Base-by-base conservation (phyloP, 2,113 vertebrate species). In the Mastomys natalensis region DNA sequence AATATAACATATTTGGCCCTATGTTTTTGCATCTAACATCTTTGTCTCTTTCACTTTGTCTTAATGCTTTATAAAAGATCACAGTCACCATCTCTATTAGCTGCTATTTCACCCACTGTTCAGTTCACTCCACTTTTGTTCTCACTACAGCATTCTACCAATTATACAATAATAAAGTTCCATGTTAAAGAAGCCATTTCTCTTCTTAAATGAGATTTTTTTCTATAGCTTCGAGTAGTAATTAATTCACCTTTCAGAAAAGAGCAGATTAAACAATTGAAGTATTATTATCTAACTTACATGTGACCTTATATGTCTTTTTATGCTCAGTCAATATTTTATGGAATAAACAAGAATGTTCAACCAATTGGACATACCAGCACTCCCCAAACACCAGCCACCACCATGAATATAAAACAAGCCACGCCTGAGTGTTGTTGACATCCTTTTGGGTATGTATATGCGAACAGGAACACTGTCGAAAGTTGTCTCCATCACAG, bases 331-430 rank as follows among this genome's bases (percentile, higher is more conserved):
- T 26, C 21, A 45, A 1, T 31, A 40, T 73, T 73, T 88, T 53
- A 51, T 78, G 12, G 7, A 16, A 66, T 21, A 90, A 90, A 53
- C 13, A 26, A 13, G 5, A 90, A n/a, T 21, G 6, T 0, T 66
- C 22, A 64, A 6, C 2, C 15, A 55, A 2, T 3, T 24, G 24
- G 16, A 74, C 64, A 98, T 96, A 99, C 99, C 96, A 93, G 98
- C 94, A 5, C 98, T 98, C 34, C 99, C 99, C 7, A 99, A 0
- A 93, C 99, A 99, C 99, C 99, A 99, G 0, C 99, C 99, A 72
- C 99, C 99, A 0, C 99, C 99, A 0, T 99, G 99, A 85, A 99
- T 98, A 93, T 95, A 99, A 87, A 99, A 90, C n/a, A 99, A 7
- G 0, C 98, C 99, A 90, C 99, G 99, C 85, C 98, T 98, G 55